Conservation (phyloP, 2,797 vertebrate species). For the Sternotherus odoratus region DNA sequence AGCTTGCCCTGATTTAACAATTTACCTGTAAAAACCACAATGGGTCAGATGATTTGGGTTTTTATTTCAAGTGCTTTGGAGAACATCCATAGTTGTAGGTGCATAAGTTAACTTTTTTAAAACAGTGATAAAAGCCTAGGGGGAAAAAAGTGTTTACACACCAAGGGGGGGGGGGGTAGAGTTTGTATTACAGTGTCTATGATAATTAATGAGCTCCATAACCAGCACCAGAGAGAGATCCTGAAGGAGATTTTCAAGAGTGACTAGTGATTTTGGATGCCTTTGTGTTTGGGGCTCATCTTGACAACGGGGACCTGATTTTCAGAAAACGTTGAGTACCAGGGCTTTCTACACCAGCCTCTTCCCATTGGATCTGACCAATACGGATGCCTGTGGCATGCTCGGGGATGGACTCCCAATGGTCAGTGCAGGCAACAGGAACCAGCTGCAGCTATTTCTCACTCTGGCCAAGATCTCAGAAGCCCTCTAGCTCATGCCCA, state of each 20-base stretch:
- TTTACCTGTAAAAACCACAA: conserved; percentile 50
- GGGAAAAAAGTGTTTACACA: too few relatives aligned
- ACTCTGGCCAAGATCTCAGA: too few relatives aligned
- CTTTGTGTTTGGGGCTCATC: conserved; percentile 36
- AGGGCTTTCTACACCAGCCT: too few relatives aligned
- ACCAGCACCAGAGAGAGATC: conserved; percentile 29
- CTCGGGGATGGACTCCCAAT: too few relatives aligned
- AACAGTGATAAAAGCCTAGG: not conserved
- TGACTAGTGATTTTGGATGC: conserved; percentile 1
- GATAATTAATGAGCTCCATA: conserved; percentile 55
- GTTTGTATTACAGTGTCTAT: conserved; percentile 35
- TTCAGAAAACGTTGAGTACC: conserved; percentile 22
- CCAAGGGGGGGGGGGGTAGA: too few relatives aligned
- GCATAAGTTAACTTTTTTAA: not conserved
- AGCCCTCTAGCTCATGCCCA: too few relatives aligned
- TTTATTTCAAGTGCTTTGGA: conserved; percentile 65
- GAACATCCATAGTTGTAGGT: conserved; percentile 43
- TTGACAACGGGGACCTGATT: conserved; percentile 1
- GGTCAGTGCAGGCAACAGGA: too few relatives aligned
- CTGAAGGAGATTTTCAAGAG: conserved; percentile 42
- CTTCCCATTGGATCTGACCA: too few relatives aligned
- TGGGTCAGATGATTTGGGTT: conserved; percentile 45
- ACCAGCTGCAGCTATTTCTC: too few relatives aligned
- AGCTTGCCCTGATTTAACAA: conserved; percentile 39
- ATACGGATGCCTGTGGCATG: too few relatives aligned